These are phyloP conservation scores for Dendrophyllia cribrosa DNA, from an alignment of 64 coral and sea anemone genomes.

Conservation along the genomic window DNA sequence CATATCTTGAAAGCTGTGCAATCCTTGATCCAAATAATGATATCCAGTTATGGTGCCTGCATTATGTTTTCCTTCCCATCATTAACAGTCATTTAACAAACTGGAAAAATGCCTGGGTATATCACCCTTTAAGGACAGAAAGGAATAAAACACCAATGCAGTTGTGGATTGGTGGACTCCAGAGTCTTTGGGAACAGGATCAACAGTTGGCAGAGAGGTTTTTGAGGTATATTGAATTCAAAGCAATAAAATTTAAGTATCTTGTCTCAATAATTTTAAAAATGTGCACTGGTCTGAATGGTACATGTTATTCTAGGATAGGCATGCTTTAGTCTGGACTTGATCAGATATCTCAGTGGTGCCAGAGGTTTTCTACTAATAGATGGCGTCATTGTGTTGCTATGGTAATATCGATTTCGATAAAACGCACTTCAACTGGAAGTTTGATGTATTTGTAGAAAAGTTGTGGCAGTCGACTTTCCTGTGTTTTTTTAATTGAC, in stretches of 20 bases:
- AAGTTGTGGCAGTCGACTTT: too few relatives aligned
- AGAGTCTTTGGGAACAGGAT: slow-evolving; percentile 13
- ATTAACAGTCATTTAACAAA: slow-evolving; percentile 63
- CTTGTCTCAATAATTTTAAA: not conserved
- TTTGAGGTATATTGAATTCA: not conserved
- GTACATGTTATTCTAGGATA: too few relatives aligned
- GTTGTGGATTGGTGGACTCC: slow-evolving; percentile 47
- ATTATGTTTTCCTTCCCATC: slow-evolving; percentile 64
- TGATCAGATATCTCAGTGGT: too few relatives aligned
- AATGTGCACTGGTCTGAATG: too few relatives aligned
- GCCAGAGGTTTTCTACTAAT: too few relatives aligned
- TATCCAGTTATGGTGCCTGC: slow-evolving; percentile 73
- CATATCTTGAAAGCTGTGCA: slow-evolving; percentile 18
- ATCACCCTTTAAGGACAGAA: slow-evolving; percentile 51
- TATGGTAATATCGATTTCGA: too few relatives aligned
- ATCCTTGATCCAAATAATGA: slow-evolving; percentile 60
- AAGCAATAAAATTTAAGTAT: not conserved
- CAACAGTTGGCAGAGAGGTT: slow-evolving; percentile 13
- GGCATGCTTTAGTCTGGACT: too few relatives aligned
- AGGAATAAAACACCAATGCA: not conserved
- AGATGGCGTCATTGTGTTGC: too few relatives aligned
- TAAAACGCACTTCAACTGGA: too few relatives aligned
- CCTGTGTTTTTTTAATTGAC: too few relatives aligned
- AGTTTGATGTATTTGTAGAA: too few relatives aligned
- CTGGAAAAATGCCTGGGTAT: slow-evolving; percentile 71